Base-by-base conservation (phyloP, 2,113 vertebrate genomes). In the Thymallus thymallus region DNA sequence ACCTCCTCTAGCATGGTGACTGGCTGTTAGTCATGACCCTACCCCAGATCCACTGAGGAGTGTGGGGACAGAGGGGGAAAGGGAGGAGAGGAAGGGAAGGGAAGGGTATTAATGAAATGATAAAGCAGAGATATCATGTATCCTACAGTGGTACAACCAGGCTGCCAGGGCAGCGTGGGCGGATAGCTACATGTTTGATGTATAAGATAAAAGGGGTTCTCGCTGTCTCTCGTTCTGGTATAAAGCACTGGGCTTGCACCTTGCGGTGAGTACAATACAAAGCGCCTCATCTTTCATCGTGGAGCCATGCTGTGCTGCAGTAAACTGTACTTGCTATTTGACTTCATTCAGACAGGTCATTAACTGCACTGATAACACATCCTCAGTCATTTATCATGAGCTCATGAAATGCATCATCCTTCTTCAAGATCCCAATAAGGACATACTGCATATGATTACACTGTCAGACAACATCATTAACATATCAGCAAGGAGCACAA, bases 201-300 rank as follows among this genome's bases (percentile, higher is more conserved):
- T 83, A 71, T 1, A 63, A 78, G 81, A 86, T 89, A 80, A 89
- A 88, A 89, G 76, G 30, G 69, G 76, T 75, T 81, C 20, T 68
- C 41, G 24, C 20, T 23, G 51, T 7, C 45, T 55, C 68, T 56
- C 48, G 13, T 16, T 56, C 32, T 60, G 23, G 58, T 63, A 66
- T 68, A 10, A 32, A 73, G 71, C 68, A 76, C 64, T 68, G 68
- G 51, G 29, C 64, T 62, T 51, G 14, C 48, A 66, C 35, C 63
- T 58, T 48, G 70, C 71, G 71, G 86, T 62, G 61, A 72, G 60
- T 66, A 10, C 23, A 30, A 64, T 26, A 55, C 41, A 46, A 30
- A 67, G 56, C 20, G 13, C 66, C 69, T 45, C 29, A 20, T 74
- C 32, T 20, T 68, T 22, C 24, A 67, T 3, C 13, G 18, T 12